Conservation (phyloP, 2,888 invertebrate species). For the Escarpia spicata region DNA sequence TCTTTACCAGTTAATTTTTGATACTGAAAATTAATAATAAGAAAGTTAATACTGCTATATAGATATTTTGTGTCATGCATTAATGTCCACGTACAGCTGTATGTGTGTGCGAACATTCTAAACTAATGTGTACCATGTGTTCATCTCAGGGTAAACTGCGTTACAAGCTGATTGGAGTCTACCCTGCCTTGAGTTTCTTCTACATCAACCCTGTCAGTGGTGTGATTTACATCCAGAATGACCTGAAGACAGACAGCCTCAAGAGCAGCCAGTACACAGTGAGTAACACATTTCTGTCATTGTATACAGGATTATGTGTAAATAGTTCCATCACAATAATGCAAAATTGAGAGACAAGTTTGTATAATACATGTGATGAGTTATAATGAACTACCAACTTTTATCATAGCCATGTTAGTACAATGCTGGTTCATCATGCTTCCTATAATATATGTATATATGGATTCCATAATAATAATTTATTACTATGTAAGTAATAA, state of each 20-base stretch:
- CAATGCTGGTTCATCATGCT: no score
- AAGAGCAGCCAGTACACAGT: slow-evolving; percentile 39
- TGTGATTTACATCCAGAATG: slow-evolving; percentile 30
- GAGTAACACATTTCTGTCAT: slow-evolving; percentile 14
- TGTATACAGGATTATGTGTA: no score
- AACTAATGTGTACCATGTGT: neutral
- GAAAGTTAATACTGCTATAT: neutral
- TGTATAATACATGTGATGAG: no score
- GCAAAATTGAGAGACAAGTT: no score
- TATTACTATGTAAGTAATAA: no score
- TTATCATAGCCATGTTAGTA: no score
- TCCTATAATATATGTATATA: no score
- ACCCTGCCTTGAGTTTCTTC: slow-evolving; percentile 51
- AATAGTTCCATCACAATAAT: no score
- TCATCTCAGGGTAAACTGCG: slow-evolving; percentile 39
- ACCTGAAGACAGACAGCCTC: slow-evolving; percentile 46
- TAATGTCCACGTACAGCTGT: neutral
- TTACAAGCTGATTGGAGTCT: slow-evolving; percentile 45
- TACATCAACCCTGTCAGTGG: slow-evolving; percentile 39
- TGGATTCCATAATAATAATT: no score
- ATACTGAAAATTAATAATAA: neutral
- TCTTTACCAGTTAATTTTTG: neutral
- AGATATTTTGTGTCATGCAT: neutral
- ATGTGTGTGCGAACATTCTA: neutral
- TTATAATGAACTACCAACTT: no score